Evolutionary conservation across 1,140 invertebrate genomes (phyloP).

Genomic region (Neodiprion virginianus): DNA sequence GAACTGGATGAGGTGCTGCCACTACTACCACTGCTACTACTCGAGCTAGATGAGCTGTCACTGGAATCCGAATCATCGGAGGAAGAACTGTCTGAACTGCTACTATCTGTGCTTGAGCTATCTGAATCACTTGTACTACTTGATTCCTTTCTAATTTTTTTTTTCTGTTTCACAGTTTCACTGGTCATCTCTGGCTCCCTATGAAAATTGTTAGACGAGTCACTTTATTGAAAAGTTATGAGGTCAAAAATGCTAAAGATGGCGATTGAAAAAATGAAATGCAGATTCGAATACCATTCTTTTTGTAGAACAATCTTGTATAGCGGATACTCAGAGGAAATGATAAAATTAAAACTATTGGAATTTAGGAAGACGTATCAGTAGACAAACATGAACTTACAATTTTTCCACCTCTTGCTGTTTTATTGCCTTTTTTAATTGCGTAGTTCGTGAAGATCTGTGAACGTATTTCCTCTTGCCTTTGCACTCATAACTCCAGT

Average conservation of each 20-base stretch:
- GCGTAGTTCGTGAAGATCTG: slow-evolving; percentile 79
- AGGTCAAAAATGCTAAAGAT: neutral
- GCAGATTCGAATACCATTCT: slow-evolving; percentile 19
- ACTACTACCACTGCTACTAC: slow-evolving; percentile 29
- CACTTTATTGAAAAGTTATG: neutral
- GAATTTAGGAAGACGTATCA: neutral
- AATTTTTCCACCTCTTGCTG: slow-evolving; percentile 52
- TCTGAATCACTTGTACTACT: slow-evolving; percentile 29
- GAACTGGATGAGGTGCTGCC: slow-evolving; percentile 17
- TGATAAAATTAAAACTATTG: slow-evolving; percentile 17
- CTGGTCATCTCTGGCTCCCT: slow-evolving; percentile 19
- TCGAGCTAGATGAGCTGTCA: slow-evolving; percentile 41
- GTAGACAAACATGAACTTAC: slow-evolving; percentile 34
- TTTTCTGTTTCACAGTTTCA: slow-evolving; percentile 25
- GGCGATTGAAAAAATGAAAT: slow-evolving; percentile 7
- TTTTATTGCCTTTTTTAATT: slow-evolving; percentile 78
- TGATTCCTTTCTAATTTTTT: slow-evolving; percentile 35
- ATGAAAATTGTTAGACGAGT: slow-evolving; percentile 9
- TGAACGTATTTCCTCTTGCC: slow-evolving; percentile 89
- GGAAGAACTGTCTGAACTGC: slow-evolving; percentile 34
- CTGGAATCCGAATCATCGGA: slow-evolving; percentile 44
- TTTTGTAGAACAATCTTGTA: slow-evolving; percentile 14
- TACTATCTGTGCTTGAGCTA: slow-evolving; percentile 28
- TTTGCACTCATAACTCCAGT: slow-evolving; percentile 93
- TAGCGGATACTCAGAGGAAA: neutral